Percentiles rank a stretch among this genome's conserved stretches.
Conservation (phyloP, 2,888 invertebrate species). For the Tenthredo amoena region DNA sequence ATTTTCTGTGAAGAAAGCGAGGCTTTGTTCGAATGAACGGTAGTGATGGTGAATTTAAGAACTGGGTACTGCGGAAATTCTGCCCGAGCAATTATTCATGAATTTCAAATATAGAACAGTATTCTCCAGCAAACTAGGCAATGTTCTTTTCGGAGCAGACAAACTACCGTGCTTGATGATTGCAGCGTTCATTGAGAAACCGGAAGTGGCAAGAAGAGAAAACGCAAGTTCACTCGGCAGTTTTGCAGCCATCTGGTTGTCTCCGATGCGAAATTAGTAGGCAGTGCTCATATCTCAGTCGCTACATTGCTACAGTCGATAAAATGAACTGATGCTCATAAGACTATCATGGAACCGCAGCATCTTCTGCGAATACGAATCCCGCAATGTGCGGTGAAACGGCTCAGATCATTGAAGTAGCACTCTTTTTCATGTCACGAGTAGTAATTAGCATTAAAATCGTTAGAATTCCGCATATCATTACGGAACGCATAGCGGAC, state of each 20-base stretch:
- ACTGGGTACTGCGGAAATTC: not conserved
- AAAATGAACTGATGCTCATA: not conserved
- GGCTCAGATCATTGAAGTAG: not conserved
- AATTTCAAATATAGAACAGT: not conserved
- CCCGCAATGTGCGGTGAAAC: not conserved
- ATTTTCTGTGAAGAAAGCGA: not conserved
- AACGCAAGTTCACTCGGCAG: not conserved
- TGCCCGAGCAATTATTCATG: not conserved
- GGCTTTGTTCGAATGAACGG: not conserved
- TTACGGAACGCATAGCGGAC: conserved; percentile 19
- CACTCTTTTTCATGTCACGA: conserved; percentile 27
- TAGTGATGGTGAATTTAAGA: not conserved
- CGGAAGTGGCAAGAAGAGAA: conserved; percentile 21
- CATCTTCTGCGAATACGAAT: not conserved
- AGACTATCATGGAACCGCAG: not conserved
- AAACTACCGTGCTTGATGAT: not conserved
- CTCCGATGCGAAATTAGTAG: not conserved
- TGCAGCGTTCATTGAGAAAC: not conserved
- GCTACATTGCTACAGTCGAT: not conserved
- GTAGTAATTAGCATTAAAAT: conserved; percentile 14
- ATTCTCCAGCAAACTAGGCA: not conserved
- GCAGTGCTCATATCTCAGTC: not conserved
- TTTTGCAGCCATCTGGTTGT: not conserved
- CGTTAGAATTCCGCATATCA: conserved; percentile 46
- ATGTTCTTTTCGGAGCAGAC: not conserved